These are phyloP conservation scores for Anguilla marmorata DNA, from an alignment of 2,797 vertebrate species.

Conservation along the genomic window DNA sequence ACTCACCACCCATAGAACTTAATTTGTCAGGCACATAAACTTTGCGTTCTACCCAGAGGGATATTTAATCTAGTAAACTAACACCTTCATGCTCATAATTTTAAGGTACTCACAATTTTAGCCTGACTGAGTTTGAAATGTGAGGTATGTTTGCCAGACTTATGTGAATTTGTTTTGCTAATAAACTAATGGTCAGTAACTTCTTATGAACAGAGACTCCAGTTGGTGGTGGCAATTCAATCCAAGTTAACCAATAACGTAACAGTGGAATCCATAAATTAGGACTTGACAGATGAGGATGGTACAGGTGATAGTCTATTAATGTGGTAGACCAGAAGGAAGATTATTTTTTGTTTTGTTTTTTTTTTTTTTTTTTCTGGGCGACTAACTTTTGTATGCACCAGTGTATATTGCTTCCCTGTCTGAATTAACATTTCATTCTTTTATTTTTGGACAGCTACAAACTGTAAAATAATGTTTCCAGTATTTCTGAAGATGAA, in stretches of 20 bases:
- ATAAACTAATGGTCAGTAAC: background rate
- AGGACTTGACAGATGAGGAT: no score
- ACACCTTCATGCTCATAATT: background rate
- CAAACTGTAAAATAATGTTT: background rate
- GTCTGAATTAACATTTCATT: background rate
- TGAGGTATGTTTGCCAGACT: background rate
- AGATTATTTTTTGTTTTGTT: background rate
- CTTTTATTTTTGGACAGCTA: background rate
- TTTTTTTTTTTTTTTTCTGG: background rate
- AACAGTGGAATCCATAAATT: no score
- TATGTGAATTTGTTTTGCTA: background rate
- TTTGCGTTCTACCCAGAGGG: background rate
- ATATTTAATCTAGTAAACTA: background rate
- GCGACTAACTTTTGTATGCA: background rate
- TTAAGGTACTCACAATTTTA: background rate
- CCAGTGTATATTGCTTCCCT: background rate
- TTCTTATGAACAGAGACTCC: background rate
- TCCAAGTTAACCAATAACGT: background rate
- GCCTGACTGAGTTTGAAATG: background rate
- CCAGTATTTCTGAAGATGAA: background rate
- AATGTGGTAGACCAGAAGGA: background rate
- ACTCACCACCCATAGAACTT: background rate
- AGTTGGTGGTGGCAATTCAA: background rate
- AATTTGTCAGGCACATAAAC: background rate
- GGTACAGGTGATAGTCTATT: background rate